Percentiles rank a stretch among this genome's conserved stretches.
Conservation (phyloP, 1,140 invertebrate species). For the Heterodera schachtii region DNA sequence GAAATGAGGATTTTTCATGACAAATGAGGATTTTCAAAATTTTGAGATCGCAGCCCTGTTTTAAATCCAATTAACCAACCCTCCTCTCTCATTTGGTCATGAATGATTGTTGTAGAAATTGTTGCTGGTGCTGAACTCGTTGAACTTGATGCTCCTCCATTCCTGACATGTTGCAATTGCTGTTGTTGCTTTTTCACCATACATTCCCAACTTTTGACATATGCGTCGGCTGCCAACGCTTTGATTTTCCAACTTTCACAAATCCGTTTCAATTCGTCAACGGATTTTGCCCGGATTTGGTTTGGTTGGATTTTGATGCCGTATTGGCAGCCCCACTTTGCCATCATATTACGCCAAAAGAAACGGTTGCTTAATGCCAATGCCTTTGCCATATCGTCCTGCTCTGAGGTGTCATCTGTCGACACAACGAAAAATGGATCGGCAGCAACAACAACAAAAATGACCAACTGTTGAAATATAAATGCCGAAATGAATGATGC, state of each 20-base stretch:
- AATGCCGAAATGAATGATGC: too few relatives aligned
- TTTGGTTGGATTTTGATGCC: neutral
- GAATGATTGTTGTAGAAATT: neutral
- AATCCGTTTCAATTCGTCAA: neutral
- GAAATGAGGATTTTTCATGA: too few relatives aligned
- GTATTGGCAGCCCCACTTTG: neutral
- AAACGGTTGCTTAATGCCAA: neutral
- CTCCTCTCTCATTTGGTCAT: neutral
- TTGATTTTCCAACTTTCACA: neutral
- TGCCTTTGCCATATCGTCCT: neutral
- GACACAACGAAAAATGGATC: neutral
- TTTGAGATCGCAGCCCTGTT: too few relatives aligned
- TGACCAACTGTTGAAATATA: too few relatives aligned
- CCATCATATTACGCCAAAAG: neutral
- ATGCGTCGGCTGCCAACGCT: neutral
- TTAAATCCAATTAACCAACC: too few relatives aligned
- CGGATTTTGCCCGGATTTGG: neutral
- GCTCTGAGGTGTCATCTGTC: neutral
- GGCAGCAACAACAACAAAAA: too few relatives aligned
- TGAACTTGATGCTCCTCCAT: neutral
- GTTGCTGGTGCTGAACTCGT: neutral
- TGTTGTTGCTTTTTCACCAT: too few relatives aligned
- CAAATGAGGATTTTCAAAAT: too few relatives aligned
- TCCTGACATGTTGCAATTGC: neutral
- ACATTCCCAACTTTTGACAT: neutral